Percentiles rank a stretch among this genome's conserved stretches.
Conservation (phyloP, 2,888 invertebrate species). For the Choristoneura rosaceana region DNA sequence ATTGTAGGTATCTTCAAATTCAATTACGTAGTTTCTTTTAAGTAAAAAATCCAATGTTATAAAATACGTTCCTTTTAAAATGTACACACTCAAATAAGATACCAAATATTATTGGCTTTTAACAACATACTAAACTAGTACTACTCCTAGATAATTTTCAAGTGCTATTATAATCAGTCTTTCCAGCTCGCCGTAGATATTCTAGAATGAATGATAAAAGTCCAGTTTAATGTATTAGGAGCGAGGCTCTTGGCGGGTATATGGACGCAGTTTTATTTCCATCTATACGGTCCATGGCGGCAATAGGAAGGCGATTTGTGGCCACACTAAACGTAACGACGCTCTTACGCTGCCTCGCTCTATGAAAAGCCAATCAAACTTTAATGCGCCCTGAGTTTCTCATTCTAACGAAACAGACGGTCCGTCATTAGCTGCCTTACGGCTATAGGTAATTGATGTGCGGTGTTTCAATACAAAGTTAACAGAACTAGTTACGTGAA, state of each 20-base stretch:
- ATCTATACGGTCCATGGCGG: slow-evolving; percentile 54
- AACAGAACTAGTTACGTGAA: too few relatives aligned
- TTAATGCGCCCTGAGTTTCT: slow-evolving; percentile 66
- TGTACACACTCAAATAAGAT: not conserved
- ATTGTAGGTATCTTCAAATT: not conserved
- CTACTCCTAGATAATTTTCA: slow-evolving; percentile 1
- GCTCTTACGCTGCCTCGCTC: slow-evolving; percentile 62
- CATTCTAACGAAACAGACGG: slow-evolving; percentile 57
- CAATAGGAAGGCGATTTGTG: slow-evolving; percentile 69
- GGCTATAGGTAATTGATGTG: slow-evolving; percentile 27
- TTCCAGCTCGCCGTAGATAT: slow-evolving; percentile 4
- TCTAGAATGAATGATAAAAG: slow-evolving; percentile 60
- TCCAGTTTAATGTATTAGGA: slow-evolving; percentile 58
- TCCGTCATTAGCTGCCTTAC: slow-evolving; percentile 30
- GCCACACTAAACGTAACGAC: slow-evolving; percentile 71
- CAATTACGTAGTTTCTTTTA: not conserved
- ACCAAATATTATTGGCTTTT: not conserved
- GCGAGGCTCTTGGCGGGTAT: slow-evolving; percentile 50
- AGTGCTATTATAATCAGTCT: slow-evolving; percentile 5
- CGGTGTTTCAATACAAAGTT: too few relatives aligned
- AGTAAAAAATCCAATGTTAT: not conserved
- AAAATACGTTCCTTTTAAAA: not conserved
- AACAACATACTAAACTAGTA: not conserved
- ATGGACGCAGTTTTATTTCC: slow-evolving; percentile 59
- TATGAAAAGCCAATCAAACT: slow-evolving; percentile 79